Evolutionary conservation across 2,888 invertebrate species (phyloP).

Genomic region (Dicycla oo): DNA sequence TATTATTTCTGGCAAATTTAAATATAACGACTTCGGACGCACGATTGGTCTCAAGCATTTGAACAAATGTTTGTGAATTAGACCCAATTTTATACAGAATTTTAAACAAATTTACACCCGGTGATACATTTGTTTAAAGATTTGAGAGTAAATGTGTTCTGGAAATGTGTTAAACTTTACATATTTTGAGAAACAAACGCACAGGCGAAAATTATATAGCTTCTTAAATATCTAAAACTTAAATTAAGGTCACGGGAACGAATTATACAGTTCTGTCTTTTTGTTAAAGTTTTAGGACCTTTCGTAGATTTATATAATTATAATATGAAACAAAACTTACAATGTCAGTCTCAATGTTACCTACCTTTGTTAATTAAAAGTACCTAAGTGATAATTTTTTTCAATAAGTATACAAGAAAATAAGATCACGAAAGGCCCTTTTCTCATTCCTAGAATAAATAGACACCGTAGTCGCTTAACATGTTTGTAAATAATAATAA

Average conservation of each 20-base stretch:
- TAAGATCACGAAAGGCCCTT: constrained; percentile 53
- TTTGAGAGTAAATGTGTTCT: constrained; percentile 45
- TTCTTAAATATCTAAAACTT: constrained; percentile 65
- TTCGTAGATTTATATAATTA: constrained; percentile 54
- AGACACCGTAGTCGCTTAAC: constrained; percentile 80
- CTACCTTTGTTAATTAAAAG: constrained; percentile 15
- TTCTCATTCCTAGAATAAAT: constrained; percentile 65
- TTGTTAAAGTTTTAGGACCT: constrained; percentile 54
- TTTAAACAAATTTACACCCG: constrained; percentile 54
- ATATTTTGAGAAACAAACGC: constrained; percentile 76
- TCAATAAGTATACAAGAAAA: constrained; percentile 4
- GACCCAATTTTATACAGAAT: constrained; percentile 56
- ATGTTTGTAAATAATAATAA: constrained; percentile 86
- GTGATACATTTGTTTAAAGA: constrained; percentile 40
- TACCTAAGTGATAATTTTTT: background rate
- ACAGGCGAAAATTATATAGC: constrained; percentile 68
- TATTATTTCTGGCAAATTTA: constrained; percentile 59
- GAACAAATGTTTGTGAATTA: constrained; percentile 41
- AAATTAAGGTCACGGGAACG: constrained; percentile 72
- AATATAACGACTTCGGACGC: constrained; percentile 28
- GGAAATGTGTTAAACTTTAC: constrained; percentile 56
- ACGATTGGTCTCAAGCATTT: constrained; percentile 52
- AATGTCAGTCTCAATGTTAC: constrained; percentile 25
- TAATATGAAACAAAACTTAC: constrained; percentile 22
- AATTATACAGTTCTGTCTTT: constrained; percentile 66